These are phyloP conservation scores for Spheniscus mendiculus DNA, from an alignment of 2,113 vertebrate species.

Conservation along the genomic window DNA sequence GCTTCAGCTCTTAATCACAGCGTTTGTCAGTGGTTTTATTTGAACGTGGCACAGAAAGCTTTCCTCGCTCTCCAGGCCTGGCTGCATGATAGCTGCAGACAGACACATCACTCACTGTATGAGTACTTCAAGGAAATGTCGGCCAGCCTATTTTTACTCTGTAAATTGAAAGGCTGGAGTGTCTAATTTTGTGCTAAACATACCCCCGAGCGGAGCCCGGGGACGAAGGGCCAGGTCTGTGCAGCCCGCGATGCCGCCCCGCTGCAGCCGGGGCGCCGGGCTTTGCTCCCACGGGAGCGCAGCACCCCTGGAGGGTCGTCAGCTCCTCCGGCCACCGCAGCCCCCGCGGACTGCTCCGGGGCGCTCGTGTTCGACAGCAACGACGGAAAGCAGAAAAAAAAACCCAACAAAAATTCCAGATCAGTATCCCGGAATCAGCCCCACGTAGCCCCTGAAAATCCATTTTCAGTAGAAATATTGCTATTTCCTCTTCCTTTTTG, in stretches of 20 bases:
- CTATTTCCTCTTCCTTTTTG: background rate
- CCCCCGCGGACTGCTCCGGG: rapidly evolving
- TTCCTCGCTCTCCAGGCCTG: background rate
- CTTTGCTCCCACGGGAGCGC: background rate
- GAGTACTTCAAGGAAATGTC: background rate
- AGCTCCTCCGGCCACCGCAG: background rate
- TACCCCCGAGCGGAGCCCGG: background rate
- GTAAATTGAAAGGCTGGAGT: background rate
- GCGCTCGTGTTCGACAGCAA: rapidly evolving
- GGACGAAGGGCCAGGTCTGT: background rate
- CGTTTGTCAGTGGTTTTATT: background rate
- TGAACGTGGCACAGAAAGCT: background rate
- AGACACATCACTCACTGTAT: background rate
- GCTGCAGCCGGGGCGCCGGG: background rate
- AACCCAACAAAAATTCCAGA: background rate
- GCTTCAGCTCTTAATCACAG: background rate
- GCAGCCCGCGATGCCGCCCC: background rate
- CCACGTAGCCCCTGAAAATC: background rate
- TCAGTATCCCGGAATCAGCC: background rate
- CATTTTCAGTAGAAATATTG: background rate
- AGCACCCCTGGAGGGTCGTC: background rate
- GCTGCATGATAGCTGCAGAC: background rate
- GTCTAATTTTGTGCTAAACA: background rate
- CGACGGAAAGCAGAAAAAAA: background rate
- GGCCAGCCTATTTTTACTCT: background rate